Base-by-base conservation (phyloP, 1,140 invertebrate genomes). In the Stegodyphus mimosarum region DNA sequence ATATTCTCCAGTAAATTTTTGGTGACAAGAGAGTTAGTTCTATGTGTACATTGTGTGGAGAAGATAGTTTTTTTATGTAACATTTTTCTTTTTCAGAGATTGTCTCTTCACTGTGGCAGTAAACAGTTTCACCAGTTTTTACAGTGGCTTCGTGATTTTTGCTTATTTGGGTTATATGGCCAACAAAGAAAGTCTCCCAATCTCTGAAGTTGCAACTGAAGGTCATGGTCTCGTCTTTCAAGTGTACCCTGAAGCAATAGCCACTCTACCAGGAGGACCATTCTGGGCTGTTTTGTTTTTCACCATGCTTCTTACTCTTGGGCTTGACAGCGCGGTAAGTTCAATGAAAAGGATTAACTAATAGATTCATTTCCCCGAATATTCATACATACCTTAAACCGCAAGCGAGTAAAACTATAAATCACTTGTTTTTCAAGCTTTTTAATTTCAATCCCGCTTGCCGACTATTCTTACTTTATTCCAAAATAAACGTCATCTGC, bases 121-220 rank as follows among this genome's bases (percentile, higher is more conserved):
- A 3, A 98, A 98, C 90, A 94, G 95, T 88, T 94, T 94, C 33
- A 98, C 97, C 0, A 97, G 96, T 90, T 94, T 98, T 81, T 97
- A 96, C 91, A 95, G 96, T 33, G 97, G 97, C 0, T 96, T 98
- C 88, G 96, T 98, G 4, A 96, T 98, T 18, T 98, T 98, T 91
- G 96, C 96, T 0, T 96, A 97, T 75, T 92, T 99, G 15, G 98
- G 98, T 2, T 99, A 97, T 89, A 96, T 98, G 93, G 94, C 95
- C 11, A 92, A 94, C 52, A 93, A 94, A 89, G 94, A 96, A 72
- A 94, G 95, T 9, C 93, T 96, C 78, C 94, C 94, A 0, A 96
- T 99, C 76, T 93, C 93, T 5, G 91, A 94, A 11, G 97, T 99
- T 2, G 97, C 97, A 6, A 95, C 95, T 10, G 95, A 96, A 88